Evolutionary conservation across 2,888 invertebrate species (phyloP), one percentile per base, ranked within the genome.

Genomic region (Sinodicranocentrus sp.): DNA sequence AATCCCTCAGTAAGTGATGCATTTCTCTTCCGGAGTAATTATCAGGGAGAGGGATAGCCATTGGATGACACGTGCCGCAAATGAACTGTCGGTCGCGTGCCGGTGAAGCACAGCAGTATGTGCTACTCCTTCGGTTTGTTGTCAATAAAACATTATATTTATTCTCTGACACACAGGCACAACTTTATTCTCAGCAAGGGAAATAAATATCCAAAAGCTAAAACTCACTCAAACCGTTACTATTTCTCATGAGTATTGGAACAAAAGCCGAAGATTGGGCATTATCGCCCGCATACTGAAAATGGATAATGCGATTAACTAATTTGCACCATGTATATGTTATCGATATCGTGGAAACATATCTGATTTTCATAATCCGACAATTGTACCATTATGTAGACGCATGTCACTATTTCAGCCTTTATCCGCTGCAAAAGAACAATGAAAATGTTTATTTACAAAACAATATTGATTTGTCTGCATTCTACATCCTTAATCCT

Each of bases 11-110:
- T 73, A 80, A 80, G 67, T 65, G 73, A 79, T 73, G 80, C 80
- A 80, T 80, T 73, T 73, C 13, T 82, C 75, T 82, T 82, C 82
- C 82, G 82, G 71, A 76, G 87, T 88, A 88, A 88, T 88, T 88
- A 88, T 80, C 70, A 77, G 85, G 86, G 86, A 85, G 71, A 85
- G 43, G 77, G 77, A 87, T 78, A 86, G 17, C 73, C 73, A 87
- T 88, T 63, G 82, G 71, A 70, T 19, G 86, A 61, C 88, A 88
- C 88, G 86, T 82, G 88, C 84, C 88, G 25, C 48, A 84, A 80
- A 87, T 86, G 86, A 85, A 86, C 85, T 87, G 82, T 44, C 48
- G 76, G 87, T 88, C 88, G 82, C 85, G 88, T 88, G 88, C 75
- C 85, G n/a, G 17, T 52, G 13, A n/a, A 67, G 57, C 48, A 10